Evolutionary conservation across 1,140 invertebrate genomes (phyloP), one percentile per base, ranked within the genome.

Genomic region (Neodiprion fabricii): DNA sequence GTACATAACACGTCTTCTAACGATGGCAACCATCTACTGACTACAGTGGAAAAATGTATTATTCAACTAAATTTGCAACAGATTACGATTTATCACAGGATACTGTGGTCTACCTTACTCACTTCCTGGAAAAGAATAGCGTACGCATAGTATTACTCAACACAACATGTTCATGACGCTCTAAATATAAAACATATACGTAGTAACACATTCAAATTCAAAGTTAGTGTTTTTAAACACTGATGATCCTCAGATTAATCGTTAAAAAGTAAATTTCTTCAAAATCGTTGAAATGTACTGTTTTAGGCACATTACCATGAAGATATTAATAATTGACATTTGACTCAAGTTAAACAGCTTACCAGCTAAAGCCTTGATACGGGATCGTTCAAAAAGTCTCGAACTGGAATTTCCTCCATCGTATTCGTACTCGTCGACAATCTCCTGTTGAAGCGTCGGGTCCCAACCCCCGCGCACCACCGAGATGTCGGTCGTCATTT

Each of bases 361-460:
- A 98, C 97, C 97, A 86, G 98, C 98, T 82, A 99, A 90, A 76
- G 98, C 98, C 90, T 99, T 99, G 83, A 99, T 99, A 83, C 98
- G 94, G 81, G 97, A 98, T 87, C 98, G 92, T 92, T 99, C 98
- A 91, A 99, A 99, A 69, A 99, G 93, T 84, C 98, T 93, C 77
- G 98, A 99, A 78, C 98, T 99, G 80, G 97, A 98, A 88, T 99
- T 99, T 84, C 98, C 98, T 81, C 98, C 98, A 90, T 99, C 99
- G 90, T 99, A 99, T 90, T 99, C 98, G 89, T 98, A 97, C 86
- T 98, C 96, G 83, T 97, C 96, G 86, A 97, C 95, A 86, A 96
- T 95, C 89, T 96, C 95, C 86, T 95, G 94, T 85, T 95, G 93
- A 85, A 96, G 92, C 87, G 94, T 94, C 79, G 95, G 95, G 90